Percentiles rank a stretch among this genome's conserved stretches.
phyloP scores from a whole-genome alignment of 2,888 invertebrate species.

The Drosophila paracracens region DNA sequence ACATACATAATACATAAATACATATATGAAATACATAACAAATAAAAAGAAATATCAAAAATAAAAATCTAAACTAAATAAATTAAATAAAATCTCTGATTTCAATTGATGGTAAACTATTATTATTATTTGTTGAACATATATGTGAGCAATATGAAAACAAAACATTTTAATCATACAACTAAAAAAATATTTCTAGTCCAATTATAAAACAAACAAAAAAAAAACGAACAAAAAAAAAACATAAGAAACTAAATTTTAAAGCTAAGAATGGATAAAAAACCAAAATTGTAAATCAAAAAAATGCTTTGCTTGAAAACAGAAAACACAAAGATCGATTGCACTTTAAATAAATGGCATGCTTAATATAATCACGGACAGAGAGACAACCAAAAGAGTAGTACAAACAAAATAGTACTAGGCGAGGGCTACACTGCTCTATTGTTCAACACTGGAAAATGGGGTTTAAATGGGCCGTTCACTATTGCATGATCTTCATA shows the following conservation, averaged over 20 bases:
- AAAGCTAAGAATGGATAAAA: constrained; percentile 27
- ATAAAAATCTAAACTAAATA: constrained; percentile 32
- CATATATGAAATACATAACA: constrained; percentile 19
- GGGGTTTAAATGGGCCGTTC: constrained; percentile 1
- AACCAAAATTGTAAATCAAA: constrained; percentile 62
- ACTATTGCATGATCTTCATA: constrained; percentile 8
- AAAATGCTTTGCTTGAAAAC: constrained; percentile 37
- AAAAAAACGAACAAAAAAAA: background rate
- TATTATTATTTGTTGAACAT: constrained; percentile 51
- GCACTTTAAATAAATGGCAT: constrained; percentile 12
- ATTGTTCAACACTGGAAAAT: constrained; percentile 7
- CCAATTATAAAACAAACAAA: constrained; percentile 61
- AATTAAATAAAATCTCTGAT: constrained; percentile 30
- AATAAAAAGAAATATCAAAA: constrained; percentile 27
- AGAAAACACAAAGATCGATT: constrained; percentile 26
- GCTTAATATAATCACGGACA: background rate
- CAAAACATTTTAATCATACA: constrained; percentile 26
- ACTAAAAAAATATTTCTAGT: constrained; percentile 70
- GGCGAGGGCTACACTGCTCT: constrained; percentile 8
- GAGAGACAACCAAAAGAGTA: constrained; percentile 3
- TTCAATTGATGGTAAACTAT: constrained; percentile 34
- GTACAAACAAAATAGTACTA: background rate
- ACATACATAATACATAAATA: constrained; percentile 16
- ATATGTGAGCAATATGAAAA: constrained; percentile 37
- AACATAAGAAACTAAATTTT: constrained; percentile 20